phyloP scores from a whole-genome alignment of 2,113 vertebrate species.

The Fukomys damarensis region DNA sequence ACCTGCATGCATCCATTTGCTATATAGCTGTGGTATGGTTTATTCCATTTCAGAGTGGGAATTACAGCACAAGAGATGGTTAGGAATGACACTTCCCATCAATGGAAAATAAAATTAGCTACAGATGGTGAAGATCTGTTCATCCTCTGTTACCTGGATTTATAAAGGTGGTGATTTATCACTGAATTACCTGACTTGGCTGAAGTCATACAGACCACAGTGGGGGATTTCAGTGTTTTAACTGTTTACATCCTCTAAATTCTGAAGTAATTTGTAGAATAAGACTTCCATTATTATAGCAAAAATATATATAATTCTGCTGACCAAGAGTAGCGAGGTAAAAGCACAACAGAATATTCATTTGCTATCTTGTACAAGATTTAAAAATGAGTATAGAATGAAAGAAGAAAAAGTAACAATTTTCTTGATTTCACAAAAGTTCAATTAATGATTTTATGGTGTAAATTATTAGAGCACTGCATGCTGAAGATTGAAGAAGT shows the following conservation, averaged over 20 bases:
- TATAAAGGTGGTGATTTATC: constrained; percentile 34
- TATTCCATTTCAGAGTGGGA: background rate
- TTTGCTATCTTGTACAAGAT: background rate
- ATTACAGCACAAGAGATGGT: background rate
- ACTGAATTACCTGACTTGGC: constrained; percentile 40
- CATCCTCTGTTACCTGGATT: constrained; percentile 23
- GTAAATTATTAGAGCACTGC: background rate
- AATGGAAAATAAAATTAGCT: constrained; percentile 53
- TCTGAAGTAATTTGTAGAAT: background rate
- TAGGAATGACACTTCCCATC: background rate
- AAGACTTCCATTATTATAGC: background rate
- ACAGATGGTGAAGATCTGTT: constrained; percentile 67
- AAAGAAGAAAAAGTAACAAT: background rate
- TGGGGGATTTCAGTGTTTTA: background rate
- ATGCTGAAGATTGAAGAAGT: background rate
- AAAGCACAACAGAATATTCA: background rate
- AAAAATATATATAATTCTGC: background rate
- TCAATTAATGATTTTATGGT: background rate
- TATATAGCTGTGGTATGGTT: background rate
- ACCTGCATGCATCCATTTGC: background rate
- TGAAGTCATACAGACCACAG: background rate
- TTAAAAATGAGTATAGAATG: background rate
- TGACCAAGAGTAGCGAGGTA: background rate
- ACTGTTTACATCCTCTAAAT: background rate
- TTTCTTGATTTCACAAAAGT: background rate